Base-by-base conservation (phyloP, 30 jellyfish, hydroid and myxozoan species). In the Haliclystus octoradiatus region DNA sequence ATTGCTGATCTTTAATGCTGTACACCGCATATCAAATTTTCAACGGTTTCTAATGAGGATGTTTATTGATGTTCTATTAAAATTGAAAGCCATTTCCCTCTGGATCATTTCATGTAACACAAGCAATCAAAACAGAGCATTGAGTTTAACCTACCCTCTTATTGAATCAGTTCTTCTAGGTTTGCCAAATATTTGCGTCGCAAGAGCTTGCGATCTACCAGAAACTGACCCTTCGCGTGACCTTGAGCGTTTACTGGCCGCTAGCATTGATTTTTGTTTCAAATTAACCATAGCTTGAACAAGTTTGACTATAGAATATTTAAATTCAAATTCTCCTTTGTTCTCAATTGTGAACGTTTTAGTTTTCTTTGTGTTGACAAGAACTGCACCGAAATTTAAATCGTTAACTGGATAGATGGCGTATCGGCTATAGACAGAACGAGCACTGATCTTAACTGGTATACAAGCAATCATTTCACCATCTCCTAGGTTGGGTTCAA, bases 401-500 rank as follows among this genome's bases (percentile, higher is more conserved):
- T 88, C 97, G 33, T 69, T 68, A 27, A 81, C 82, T n/a, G 97
- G 97, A 75, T 67, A 75, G 67, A 88, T 88, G 52, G 93, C 52
- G 85, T 80, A 88, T 61, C 80, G 79, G 95, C 95, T 88, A 77
- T 74, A 88, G 69, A 81, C 85, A 4, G 97, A 75, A 28, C 91
- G 73, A 34, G 84, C 97, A 62, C 95, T 82, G 75, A 88, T 52
- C 69, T 81, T 88, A 62, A 88, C 95, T 29, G 97, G 97, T 12
- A 88, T 88, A 52, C 93, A 63, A 4, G 97, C 97, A 9, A 88
- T 88, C 32, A 73, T 82, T 71, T 88, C 97, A n/a, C 97, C 97
- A 24, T 88, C 97, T 3, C 97, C 73, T 50, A 88, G 35, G 66
- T 72, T 76, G 27, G 95, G 97, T 69, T 88, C 97, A 26, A 88